Base-by-base conservation (phyloP, 2,888 invertebrate species). In the Cheilosia vernalis region DNA sequence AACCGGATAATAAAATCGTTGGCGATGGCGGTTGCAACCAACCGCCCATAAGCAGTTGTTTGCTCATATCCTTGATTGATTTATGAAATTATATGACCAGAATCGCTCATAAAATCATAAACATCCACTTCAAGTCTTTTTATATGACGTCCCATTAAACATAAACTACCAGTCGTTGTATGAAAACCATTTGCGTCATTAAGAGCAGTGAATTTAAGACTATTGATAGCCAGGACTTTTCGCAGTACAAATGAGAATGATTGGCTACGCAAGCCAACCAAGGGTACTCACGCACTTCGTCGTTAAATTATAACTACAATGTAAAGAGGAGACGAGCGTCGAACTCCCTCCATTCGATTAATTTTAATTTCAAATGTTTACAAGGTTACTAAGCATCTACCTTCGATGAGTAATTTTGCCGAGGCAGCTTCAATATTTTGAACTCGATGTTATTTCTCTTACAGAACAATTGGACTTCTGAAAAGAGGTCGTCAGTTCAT, bases 161-260 rank as follows among this genome's bases (percentile, higher is more conserved):
- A 44, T 17, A 7, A 42, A 17, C 17, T 17, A 5, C 17, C 44
- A 44, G 6, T 4, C 5, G 42, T 15, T 44, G 15, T 4, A 15
- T n/a, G 17, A 7, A 3, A n/a, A 30, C 30, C 15, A 3, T n/a
- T n/a, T 49, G 9, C 13, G 27, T 21, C 44, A 56, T 44, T 64
- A 37, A 37, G 21, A 42, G 53, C 9, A 51, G 42, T 40, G 53
- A 55, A 42, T 56, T 67, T 44, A n/a, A 67, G 44, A 44, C 55
- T 44, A 67, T 56, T 44, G 44, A 66, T 44, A 67, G 56, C 67
- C 55, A 30, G 30, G 44, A 44, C 67, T 55, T 24, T 44, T n/a
- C 27, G 27, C 27, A 27, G 6, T 7, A 27, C 27, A 42, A 66
- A 66, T 17, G 53, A 53, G 44, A 53, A 67, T 67, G 19, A 55